These are phyloP conservation scores for Paramuricea clavata DNA, from an alignment of 92 coral and sea anemone genomes.

Conservation along the genomic window DNA sequence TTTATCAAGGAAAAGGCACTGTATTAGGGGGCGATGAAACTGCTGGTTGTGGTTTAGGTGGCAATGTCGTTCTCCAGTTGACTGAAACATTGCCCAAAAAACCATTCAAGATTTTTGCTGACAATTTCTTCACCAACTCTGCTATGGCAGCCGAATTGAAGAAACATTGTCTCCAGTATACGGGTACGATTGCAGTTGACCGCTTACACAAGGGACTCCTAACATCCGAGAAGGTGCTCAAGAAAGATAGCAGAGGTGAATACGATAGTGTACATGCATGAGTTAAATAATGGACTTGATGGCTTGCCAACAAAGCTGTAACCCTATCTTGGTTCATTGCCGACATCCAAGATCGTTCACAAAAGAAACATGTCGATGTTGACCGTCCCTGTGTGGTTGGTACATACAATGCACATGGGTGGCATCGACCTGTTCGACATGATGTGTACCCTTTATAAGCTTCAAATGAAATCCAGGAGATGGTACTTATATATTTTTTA, in stretches of 20 bases:
- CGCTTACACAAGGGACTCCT: not conserved
- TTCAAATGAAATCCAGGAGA: not conserved
- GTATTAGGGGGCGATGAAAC: slow-evolving; percentile 5
- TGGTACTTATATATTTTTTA: slow-evolving; percentile 13
- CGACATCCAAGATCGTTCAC: not conserved
- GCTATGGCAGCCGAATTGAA: slow-evolving; percentile 22
- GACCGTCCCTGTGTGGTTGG: slow-evolving; percentile 14
- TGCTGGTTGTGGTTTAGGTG: slow-evolving; percentile 6
- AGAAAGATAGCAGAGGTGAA: slow-evolving; percentile 16
- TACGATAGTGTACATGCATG: not conserved
- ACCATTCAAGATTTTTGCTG: slow-evolving; percentile 38
- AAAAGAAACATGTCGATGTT: slow-evolving; percentile 17
- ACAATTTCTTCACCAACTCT: slow-evolving; percentile 17
- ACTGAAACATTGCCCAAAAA: slow-evolving; percentile 24
- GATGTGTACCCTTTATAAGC: not conserved
- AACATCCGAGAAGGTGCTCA: not conserved
- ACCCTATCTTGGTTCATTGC: slow-evolving; percentile 14
- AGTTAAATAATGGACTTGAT: not conserved
- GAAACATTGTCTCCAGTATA: not conserved
- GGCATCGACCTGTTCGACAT: slow-evolving; percentile 24
- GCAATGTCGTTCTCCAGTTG: slow-evolving; percentile 27
- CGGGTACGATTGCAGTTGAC: not conserved
- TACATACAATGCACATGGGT: slow-evolving; percentile 7
- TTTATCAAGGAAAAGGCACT: slow-evolving; percentile 29
- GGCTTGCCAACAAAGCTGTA: slow-evolving; percentile 30